A percentile compares a stretch with the other conserved stretches of the same genome.
These are phyloP conservation scores for Cyclina sinensis DNA, from an alignment of 1,140 invertebrate species.

Conservation along the genomic window DNA sequence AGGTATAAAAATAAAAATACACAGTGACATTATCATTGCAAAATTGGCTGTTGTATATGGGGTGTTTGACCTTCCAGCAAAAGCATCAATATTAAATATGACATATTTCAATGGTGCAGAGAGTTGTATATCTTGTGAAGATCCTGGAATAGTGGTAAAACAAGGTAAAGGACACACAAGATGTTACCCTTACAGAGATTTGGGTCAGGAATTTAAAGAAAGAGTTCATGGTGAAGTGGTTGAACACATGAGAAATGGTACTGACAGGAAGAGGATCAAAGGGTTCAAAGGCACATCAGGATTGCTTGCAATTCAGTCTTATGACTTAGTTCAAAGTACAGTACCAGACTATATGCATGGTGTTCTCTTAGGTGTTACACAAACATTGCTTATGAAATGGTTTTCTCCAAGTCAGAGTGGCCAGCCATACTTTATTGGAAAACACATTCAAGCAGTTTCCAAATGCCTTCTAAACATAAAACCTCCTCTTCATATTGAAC, in stretches of 20 bases:
- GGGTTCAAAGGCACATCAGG: constrained; percentile 56
- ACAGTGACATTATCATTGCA: not conserved
- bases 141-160: constrained; percentile 56
- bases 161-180: constrained; percentile 61
- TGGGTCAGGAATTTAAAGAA: constrained; percentile 32
- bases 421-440: constrained; percentile 59
- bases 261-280: constrained; percentile 43
- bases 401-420: constrained; percentile 60
- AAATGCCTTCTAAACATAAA: constrained; percentile 47
- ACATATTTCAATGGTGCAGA: constrained; percentile 37
- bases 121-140: constrained; percentile 60
- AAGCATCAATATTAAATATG: constrained; percentile 39
- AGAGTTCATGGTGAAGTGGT: constrained; percentile 48
- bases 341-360: constrained; percentile 67
- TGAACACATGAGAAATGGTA: constrained; percentile 61
- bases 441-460: constrained; percentile 36
- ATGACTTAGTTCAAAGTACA: constrained; percentile 56
- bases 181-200: constrained; percentile 43
- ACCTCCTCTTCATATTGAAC: constrained; percentile 56
- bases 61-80: constrained; percentile 40
- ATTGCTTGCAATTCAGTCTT: constrained; percentile 39
- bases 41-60: constrained; percentile 48
- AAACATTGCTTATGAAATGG: constrained; percentile 48
- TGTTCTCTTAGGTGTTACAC: constrained; percentile 62
- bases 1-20: not conserved